phyloP scores from a whole-genome alignment of 2,113 vertebrate species.

The Steatornis caripensis region DNA sequence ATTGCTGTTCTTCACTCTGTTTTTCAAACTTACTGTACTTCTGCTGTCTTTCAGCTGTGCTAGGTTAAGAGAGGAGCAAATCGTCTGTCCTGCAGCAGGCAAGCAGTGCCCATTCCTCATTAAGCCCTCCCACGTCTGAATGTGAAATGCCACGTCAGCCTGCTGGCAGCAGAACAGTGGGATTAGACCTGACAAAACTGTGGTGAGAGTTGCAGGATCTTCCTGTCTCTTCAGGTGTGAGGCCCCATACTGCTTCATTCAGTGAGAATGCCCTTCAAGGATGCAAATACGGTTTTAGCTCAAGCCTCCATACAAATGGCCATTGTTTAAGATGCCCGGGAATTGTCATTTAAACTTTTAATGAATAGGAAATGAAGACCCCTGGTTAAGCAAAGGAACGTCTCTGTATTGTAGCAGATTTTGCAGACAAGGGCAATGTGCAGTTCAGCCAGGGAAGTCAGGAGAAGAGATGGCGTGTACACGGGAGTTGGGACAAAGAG shows the following conservation, averaged over 20 bases:
- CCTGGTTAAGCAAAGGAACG: not conserved
- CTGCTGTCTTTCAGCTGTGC: not conserved
- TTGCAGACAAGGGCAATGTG: conserved; percentile 30
- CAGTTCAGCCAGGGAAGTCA: not conserved
- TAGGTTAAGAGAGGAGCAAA: not conserved
- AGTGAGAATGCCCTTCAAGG: conserved; percentile 53
- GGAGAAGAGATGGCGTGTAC: not conserved
- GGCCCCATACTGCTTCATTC: conserved; percentile 32
- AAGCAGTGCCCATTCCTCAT: not conserved
- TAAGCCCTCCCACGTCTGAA: conserved; percentile 5
- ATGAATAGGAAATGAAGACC: conserved; percentile 49
- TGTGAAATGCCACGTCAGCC: conserved; percentile 37
- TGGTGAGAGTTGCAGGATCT: not conserved
- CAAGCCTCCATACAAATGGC: not conserved
- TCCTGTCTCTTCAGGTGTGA: conserved; percentile 50
- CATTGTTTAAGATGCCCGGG: not conserved
- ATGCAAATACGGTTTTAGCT: conserved; percentile 37
- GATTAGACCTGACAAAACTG: not conserved
- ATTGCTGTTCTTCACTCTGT: not conserved
- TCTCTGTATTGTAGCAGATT: not conserved
- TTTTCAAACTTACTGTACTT: not conserved
- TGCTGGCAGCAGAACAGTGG: conserved; percentile 35
- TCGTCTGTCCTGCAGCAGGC: not conserved
- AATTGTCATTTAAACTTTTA: conserved; percentile 48
- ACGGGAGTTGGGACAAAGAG: not conserved